These are phyloP conservation scores for Numenius arquata DNA, from an alignment of 2,113 vertebrate genomes.

Conservation along the genomic window DNA sequence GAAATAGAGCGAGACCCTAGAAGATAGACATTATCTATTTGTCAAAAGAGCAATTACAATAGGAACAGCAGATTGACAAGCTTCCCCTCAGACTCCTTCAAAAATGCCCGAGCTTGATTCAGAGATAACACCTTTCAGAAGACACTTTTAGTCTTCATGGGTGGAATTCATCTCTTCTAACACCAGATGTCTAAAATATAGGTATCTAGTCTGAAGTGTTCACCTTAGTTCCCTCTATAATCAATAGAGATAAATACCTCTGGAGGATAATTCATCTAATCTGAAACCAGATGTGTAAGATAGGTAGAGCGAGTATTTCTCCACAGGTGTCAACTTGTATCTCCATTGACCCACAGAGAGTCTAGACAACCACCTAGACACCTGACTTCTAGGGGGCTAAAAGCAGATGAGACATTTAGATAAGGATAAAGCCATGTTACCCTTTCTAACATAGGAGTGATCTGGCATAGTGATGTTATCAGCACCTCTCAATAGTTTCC, in stretches of 20 bases:
- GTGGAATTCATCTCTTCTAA: not conserved
- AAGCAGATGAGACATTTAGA: not conserved
- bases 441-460: not conserved
- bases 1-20: not conserved
- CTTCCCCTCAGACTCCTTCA: not conserved
- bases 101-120: not conserved
- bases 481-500: not conserved
- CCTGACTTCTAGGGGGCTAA: rapidly evolving
- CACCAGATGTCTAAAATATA: not conserved
- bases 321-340: not conserved
- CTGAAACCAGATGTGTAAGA: not conserved
- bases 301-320: not conserved
- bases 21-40: not conserved
- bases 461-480: not conserved
- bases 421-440: not conserved
- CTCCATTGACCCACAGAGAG: not conserved
- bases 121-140: not conserved
- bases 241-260: not conserved
- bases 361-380: not conserved
- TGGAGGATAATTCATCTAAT: not conserved
- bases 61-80: not conserved
- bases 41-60: not conserved
- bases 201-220: not conserved
- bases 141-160: not conserved
- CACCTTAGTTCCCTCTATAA: not conserved